Conservation (phyloP, 1,140 invertebrate species). For the Pentalonia nigronervosa region DNA sequence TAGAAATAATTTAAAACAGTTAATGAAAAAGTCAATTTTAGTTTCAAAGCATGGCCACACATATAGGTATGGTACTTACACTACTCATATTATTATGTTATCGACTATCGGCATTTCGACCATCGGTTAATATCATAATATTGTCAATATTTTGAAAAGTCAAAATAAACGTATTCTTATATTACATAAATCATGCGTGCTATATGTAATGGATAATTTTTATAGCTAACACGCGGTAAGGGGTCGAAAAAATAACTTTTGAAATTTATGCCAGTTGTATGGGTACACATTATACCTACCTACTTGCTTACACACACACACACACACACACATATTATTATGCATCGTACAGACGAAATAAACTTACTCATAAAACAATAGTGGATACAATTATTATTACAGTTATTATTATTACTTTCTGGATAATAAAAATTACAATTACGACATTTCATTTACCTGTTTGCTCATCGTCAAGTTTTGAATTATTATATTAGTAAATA, state of each 20-base stretch:
- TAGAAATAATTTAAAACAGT: not conserved
- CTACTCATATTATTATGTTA: not conserved
- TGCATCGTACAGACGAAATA: not conserved
- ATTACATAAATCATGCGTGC: not conserved
- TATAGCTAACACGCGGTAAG: not conserved
- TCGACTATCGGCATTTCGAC: not conserved
- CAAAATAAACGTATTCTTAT: not conserved
- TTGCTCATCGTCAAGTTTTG: slow-evolving; percentile 2
- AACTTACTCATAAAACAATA: slow-evolving; percentile 33
- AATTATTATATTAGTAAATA: not conserved
- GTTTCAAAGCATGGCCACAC: not conserved
- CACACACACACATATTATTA: not conserved
- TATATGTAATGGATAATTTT: not conserved
- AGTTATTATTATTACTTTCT: not conserved
- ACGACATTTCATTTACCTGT: not conserved
- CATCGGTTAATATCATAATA: not conserved
- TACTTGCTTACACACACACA: not conserved
- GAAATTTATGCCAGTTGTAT: not conserved
- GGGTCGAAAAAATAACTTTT: slow-evolving; percentile 29
- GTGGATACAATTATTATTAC: not conserved
- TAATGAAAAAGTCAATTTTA: not conserved
- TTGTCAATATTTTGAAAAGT: not conserved
- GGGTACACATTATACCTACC: not conserved
- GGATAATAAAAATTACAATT: slow-evolving; percentile 31
- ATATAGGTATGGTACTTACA: not conserved